Percentiles rank a stretch among this genome's conserved stretches.
Conservation (phyloP, 2,113 vertebrate genomes). For the Oreotrochilus melanogaster region DNA sequence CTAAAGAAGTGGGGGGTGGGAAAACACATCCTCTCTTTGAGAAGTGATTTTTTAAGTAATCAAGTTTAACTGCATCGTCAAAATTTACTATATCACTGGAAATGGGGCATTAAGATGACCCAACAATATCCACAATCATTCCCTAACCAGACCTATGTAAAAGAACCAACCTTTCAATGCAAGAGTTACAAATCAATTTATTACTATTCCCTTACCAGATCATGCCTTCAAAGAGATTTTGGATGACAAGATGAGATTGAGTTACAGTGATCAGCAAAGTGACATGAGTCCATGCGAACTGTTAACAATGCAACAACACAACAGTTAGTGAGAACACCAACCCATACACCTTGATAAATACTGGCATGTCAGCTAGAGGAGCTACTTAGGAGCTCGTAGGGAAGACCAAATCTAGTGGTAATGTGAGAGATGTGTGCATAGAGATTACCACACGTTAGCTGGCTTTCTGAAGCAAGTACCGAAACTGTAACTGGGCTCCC, state of each 20-base stretch:
- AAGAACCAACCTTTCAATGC: not conserved
- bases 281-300: conserved; percentile 99
- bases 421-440: conserved; percentile 5
- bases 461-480: conserved; percentile 27
- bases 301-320: conserved; percentile 89
- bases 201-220: conserved; percentile 92
- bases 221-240: conserved; percentile 99
- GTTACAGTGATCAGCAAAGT: conserved; percentile 99
- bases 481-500: conserved; percentile 22
- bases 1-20: not conserved
- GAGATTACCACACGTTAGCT: conserved; percentile 45
- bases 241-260: conserved; percentile 99
- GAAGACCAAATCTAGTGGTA: not conserved
- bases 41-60: not conserved
- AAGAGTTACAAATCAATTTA: conserved; percentile 29
- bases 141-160: not conserved
- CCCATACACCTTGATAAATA: conserved; percentile 5
- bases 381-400: not conserved
- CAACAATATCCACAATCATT: not conserved
- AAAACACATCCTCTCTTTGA: not conserved
- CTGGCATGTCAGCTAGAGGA: not conserved
- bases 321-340: conserved; percentile 76
- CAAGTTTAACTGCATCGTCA: not conserved
- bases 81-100: not conserved
- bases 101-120: not conserved